Evolutionary conservation across 2,888 invertebrate genomes (phyloP), one percentile per base, ranked within the genome.

Genomic region (Onchidella celtica): DNA sequence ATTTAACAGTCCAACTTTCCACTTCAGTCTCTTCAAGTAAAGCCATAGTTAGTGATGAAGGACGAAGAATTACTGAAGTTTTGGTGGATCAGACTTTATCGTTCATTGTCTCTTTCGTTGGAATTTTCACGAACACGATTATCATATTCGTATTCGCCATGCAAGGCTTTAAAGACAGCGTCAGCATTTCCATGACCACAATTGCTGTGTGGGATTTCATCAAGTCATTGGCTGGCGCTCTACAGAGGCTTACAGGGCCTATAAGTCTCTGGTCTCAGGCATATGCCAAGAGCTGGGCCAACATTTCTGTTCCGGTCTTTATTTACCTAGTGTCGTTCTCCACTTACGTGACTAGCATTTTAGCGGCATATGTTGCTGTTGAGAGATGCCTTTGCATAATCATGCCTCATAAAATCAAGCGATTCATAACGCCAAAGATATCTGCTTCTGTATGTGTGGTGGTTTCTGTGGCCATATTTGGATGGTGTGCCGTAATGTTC

Each of bases 191-290:
- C 65, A 65, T 76, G 76, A 76, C 76, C n/a, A 29, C 47, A 24
- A 76, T 76, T 24, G 63, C 65, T n/a, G 6, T 29, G 9, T 76
- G 76, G 76, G 76, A 76, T 32, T 63, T 76, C 24, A 6, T 76
- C 59, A 76, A 65, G 32, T 76, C 65, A 27, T 3, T 63, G 2
- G 38, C 24, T 2, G 63, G 40, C 21, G 63, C 47, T 29, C 24
- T 76, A 29, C 72, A 72, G 55, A 47, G 72, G 24, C 4, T 72
- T 3, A 2, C 38, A 11, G 76, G 76, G 9, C 40, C 65, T 2
- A 76, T 76, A 2, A 21, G 29, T 2, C 36, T 24, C 3, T 24
- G 32, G 40, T 38, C n/a, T 1, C 24, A 14, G 27, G 65, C 65
- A 27, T 24, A 40, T n/a, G 76, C 76, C 24, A 17, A 65, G 29